Base-by-base conservation (phyloP, 2,113 vertebrate species). In the Etheostoma spectabile region DNA sequence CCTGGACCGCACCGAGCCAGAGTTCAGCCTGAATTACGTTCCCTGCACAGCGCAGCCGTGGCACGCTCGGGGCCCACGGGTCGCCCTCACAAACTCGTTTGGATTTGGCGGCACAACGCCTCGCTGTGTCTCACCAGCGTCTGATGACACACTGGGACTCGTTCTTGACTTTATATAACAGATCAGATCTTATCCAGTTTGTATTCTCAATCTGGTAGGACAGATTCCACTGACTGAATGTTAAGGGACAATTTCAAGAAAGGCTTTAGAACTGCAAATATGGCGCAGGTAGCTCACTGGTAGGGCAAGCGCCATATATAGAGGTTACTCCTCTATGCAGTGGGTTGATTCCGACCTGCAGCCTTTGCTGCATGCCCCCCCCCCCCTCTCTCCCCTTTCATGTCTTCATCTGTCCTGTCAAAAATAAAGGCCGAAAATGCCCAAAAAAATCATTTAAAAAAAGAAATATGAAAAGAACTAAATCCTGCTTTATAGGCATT, bases 81-180 rank as follows among this genome's bases (percentile, higher is more conserved):
- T 99, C 55, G 98, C 95, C 3, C 96, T 99, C 62, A 96, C 96
- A 14, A 99, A 99, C 93, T 99, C 98, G 0, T 99, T 99, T 86
- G 98, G 98, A 33, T 99, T 99, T 74, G 98, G 98, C 0, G 98
- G 98, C 22, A 99, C 98, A 99, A 99, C 46, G 98, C 98, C 22
- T 96, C 96, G 0, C 93, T 99, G 80, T 99, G 98, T 94, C 95
- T 99, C 68, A 93, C 93, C 83, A 95, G 93, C 84, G 52, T 98
- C 55, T 96, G 89, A 93, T 21, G 24, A 56, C 30, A 30, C 53
- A 1, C 12, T 30, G 3, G 46, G 35, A 53, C 6, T 27, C 7
- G n/a, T 5, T 35, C 4, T 35, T 53, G 52, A 53, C 52, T 51
- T 21, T 8, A 19, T 15, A 16, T 42, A 13, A 16, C 19, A 38